A percentile compares a stretch with the other conserved stretches of the same genome.
Evolutionary conservation across 2,113 vertebrate genomes (phyloP).

Genomic region (Pituophis catenifer): DNA sequence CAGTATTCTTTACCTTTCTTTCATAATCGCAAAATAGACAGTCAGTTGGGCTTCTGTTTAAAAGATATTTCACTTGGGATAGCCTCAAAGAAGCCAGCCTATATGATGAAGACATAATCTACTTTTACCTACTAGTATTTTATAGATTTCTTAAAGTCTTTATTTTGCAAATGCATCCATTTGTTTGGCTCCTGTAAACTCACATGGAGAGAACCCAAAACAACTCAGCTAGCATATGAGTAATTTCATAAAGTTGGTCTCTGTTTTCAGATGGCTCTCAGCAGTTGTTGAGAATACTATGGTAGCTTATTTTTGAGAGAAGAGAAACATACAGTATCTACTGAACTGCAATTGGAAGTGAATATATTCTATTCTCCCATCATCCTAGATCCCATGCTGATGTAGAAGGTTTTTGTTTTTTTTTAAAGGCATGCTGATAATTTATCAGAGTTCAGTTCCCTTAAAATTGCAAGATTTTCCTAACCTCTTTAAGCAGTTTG

Average conservation of each 20-base stretch:
- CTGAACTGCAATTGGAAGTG: background rate
- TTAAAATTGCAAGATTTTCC: background rate
- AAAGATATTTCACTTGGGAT: background rate
- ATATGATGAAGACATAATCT: background rate
- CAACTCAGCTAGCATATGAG: background rate
- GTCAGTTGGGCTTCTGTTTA: rapidly evolving
- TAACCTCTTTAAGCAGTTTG: background rate
- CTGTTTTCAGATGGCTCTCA: constrained; percentile 36
- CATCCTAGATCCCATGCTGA: background rate
- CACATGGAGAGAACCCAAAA: constrained; percentile 13
- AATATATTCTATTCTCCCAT: background rate
- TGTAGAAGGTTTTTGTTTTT: background rate
- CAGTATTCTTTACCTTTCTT: background rate
- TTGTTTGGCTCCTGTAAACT: constrained; percentile 28
- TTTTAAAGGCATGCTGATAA: background rate
- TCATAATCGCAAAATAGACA: background rate
- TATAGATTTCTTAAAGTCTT: background rate
- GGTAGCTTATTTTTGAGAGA: background rate
- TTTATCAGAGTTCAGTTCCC: background rate
- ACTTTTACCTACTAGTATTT: background rate
- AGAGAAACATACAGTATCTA: background rate
- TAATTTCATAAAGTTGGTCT: rapidly evolving
- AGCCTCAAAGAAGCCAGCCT: background rate
- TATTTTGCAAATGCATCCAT: constrained; percentile 5
- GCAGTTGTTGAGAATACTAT: background rate